A percentile compares a stretch with the other conserved stretches of the same genome.
Evolutionary conservation across 1,140 invertebrate species (phyloP).

Genomic region (Drosophila sproati): DNA sequence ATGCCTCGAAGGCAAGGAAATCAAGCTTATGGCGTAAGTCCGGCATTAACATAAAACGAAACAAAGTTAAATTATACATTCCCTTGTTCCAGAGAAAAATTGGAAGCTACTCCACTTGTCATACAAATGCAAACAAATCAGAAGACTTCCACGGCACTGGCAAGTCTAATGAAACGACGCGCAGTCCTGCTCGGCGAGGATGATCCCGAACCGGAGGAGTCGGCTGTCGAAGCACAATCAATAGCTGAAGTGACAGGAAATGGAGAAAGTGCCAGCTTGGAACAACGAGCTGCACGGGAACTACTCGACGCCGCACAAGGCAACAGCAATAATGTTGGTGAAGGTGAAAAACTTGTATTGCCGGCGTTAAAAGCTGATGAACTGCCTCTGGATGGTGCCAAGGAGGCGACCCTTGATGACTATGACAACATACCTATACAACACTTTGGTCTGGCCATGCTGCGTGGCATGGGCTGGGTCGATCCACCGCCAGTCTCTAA

Average conservation of each 20-base stretch:
- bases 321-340: constrained; percentile 81
- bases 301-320: constrained; percentile 67
- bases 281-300: constrained; percentile 86
- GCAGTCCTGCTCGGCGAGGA: constrained; percentile 74
- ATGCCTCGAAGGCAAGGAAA: constrained; percentile 90
- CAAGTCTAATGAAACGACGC: constrained; percentile 75
- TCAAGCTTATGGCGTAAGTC: constrained; percentile 89
- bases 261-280: constrained; percentile 83
- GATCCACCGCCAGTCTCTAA: constrained; percentile 83
- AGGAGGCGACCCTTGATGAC: constrained; percentile 92
- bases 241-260: constrained; percentile 71
- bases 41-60: constrained; percentile 21
- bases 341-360: constrained; percentile 85
- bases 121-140: constrained; percentile 87
- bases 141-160: constrained; percentile 86
- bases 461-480: constrained; percentile 97
- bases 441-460: constrained; percentile 95
- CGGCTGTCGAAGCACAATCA: constrained; percentile 38
- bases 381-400: constrained; percentile 86
- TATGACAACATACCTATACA: constrained; percentile 95
- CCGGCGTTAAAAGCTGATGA: constrained; percentile 85
- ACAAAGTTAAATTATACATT: not conserved
- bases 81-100: constrained; percentile 85
- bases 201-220: constrained; percentile 50
- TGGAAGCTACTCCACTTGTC: constrained; percentile 86